These are phyloP conservation scores for Pteronotus mesoamericanus DNA, from an alignment of 2,797 vertebrate species.

Conservation along the genomic window DNA sequence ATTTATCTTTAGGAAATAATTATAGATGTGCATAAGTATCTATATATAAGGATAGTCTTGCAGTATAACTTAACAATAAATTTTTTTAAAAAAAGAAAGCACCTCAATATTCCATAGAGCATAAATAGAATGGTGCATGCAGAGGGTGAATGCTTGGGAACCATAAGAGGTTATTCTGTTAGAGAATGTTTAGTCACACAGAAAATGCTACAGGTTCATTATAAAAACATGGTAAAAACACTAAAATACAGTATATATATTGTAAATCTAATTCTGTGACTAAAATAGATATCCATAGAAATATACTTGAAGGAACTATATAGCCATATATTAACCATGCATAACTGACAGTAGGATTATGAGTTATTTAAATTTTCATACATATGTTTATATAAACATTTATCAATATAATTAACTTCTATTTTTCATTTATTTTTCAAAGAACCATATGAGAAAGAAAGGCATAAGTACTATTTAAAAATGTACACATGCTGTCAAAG, in stretches of 20 bases:
- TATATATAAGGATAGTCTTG: background rate
- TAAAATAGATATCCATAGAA: background rate
- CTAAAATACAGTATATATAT: background rate
- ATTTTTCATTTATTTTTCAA: background rate
- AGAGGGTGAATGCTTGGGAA: background rate
- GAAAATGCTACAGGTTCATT: background rate
- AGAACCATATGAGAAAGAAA: background rate
- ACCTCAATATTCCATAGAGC: background rate
- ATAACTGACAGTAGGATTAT: background rate
- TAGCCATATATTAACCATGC: background rate
- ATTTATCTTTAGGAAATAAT: constrained; percentile 43
- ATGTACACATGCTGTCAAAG: background rate
- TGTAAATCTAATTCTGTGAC: constrained; percentile 15
- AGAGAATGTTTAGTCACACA: background rate
- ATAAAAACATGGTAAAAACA: background rate
- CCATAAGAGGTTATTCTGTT: background rate
- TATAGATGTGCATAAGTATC: background rate
- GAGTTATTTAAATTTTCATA: background rate
- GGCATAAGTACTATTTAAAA: background rate
- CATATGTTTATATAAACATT: background rate
- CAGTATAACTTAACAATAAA: constrained; percentile 13
- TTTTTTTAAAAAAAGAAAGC: too few relatives aligned
- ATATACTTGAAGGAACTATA: background rate
- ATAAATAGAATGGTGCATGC: background rate
- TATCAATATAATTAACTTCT: background rate